Evolutionary conservation across 2,113 vertebrate species (phyloP), one percentile per base, ranked within the genome.

Genomic region (Isichthys henryi): DNA sequence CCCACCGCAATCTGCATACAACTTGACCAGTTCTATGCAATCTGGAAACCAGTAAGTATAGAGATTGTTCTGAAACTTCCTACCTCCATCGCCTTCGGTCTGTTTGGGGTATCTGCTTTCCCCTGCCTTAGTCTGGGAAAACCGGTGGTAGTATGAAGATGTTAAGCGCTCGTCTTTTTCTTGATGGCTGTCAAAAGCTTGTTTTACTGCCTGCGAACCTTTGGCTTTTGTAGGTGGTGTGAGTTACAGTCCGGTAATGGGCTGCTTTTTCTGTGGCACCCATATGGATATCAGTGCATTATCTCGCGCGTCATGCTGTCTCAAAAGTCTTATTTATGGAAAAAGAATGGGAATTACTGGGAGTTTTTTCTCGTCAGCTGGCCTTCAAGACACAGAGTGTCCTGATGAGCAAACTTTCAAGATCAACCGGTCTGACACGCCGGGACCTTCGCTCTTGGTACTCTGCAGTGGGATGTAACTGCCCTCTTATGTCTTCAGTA

Each of bases 31-130:
- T 92, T 94, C 95, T 95, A 95, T 96, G 95, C 95, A 95, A 95
- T 92, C 95, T 94, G 95, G 94, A 95, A 96, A 95, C 94, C 95
- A 95, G 95, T 96, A 95, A 95, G 95, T 95, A 89, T 39, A 23
- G 2, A 70, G 21, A 50, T 21, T 5, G 8, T 56, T 23, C 70
- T 48, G 23, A 27, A 35, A 74, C 43, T 31, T 11, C 9, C 62
- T 31, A 4, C 62, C 62, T 70, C 27, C 62, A 13, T 31, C 10
- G 62, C 62, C 62, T 35, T 50, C 0, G 5, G 13, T 88, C 8
- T 21, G n/a, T 88, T 77, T 50, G 21, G 45, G 27, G 2, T 77
- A 48, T n/a, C 48, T 45, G 74, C 17, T 56, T 66, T 70, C 62
- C 62, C 62, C n/a, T 84, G 39, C 82, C 17, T 48, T 23, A 6